Conservation (phyloP, 2,888 invertebrate genomes). For the Amiota communis region DNA sequence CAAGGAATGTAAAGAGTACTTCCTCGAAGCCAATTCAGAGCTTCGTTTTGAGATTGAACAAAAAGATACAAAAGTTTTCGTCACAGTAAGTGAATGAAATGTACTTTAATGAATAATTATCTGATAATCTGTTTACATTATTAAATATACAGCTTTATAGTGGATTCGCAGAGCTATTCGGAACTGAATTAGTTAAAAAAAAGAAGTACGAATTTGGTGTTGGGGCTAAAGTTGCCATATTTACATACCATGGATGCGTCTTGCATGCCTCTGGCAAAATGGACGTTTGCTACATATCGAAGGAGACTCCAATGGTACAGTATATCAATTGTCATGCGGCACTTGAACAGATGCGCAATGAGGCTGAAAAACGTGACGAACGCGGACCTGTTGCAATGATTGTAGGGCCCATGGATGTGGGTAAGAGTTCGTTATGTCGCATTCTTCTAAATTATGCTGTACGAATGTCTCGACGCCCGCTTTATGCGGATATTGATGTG, state of each 20-base stretch:
- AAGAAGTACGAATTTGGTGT: slow-evolving; percentile 91
- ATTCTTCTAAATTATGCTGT: slow-evolving; percentile 96
- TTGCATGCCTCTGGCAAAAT: slow-evolving; percentile 90
- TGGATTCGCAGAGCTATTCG: slow-evolving; percentile 96
- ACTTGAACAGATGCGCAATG: slow-evolving; percentile 89
- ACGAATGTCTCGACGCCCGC: slow-evolving; percentile 88
- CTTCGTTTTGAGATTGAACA: slow-evolving; percentile 95
- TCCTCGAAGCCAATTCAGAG: too few relatives aligned
- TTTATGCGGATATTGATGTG: slow-evolving; percentile 95
- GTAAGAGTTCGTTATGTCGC: slow-evolving; percentile 92
- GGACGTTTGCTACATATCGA: slow-evolving; percentile 94
- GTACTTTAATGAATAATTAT: neutral
- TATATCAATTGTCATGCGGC: slow-evolving; percentile 97
- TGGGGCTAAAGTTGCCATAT: slow-evolving; percentile 95
- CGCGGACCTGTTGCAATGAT: slow-evolving; percentile 91
- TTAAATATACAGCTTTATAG: slow-evolving; percentile 79
- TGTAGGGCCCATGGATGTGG: slow-evolving; percentile 96
- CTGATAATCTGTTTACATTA: too few relatives aligned
- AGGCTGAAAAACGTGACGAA: slow-evolving; percentile 82
- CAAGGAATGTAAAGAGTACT: too few relatives aligned
- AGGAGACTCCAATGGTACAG: slow-evolving; percentile 96
- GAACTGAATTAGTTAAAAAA: slow-evolving; percentile 94
- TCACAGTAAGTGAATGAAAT: slow-evolving; percentile 77
- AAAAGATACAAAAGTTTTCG: slow-evolving; percentile 85
- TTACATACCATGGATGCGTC: slow-evolving; percentile 95